Evolutionary conservation across 2,113 vertebrate species (phyloP).

Genomic region (Antigone vipio): DNA sequence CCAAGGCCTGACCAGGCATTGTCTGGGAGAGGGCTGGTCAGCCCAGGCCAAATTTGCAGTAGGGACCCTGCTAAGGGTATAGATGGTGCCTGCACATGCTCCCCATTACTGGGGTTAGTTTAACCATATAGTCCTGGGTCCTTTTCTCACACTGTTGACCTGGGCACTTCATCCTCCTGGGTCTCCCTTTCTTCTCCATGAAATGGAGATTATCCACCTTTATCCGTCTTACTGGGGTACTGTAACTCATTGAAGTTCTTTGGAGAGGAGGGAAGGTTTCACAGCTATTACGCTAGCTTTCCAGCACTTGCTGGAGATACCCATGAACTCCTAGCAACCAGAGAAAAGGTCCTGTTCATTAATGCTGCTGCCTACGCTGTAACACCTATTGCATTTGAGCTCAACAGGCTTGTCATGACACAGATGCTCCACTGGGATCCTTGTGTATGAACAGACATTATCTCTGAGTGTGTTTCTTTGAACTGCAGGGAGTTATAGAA

Average conservation of each 20-base stretch:
- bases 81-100: no score
- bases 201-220: neutral
- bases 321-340: neutral
- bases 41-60: neutral
- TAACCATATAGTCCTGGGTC: no score
- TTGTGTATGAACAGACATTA: accelerated
- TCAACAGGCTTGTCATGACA: neutral
- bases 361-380: neutral
- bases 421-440: neutral
- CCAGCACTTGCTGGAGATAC: neutral
- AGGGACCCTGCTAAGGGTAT: neutral
- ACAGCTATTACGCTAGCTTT: accelerated
- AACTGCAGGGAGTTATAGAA: neutral
- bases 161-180: neutral
- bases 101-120: neutral
- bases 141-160: neutral
- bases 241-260: neutral
- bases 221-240: neutral
- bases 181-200: neutral
- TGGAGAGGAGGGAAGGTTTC: neutral
- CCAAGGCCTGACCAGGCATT: neutral
- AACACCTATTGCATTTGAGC: neutral
- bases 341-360: neutral
- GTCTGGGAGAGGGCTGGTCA: neutral
- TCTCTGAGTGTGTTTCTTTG: neutral